Base-by-base conservation (phyloP, 37 sponge, comb jelly and placozoan genomes). In the Hexactinellida sp. region DNA sequence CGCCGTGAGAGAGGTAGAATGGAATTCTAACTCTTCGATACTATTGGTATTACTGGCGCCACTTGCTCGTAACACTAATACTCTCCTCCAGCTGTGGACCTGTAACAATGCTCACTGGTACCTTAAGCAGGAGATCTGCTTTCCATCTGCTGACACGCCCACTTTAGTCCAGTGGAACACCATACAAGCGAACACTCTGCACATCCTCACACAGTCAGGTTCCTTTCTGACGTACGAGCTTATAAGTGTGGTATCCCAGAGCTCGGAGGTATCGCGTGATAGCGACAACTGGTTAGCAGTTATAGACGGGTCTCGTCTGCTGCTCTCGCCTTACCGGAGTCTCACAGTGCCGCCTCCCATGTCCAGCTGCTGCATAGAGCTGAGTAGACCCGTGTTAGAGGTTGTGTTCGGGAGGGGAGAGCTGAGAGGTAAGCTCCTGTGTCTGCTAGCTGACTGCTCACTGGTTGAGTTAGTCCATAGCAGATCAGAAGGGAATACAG, bases 311-410 rank as follows among this genome's bases (percentile, higher is more conserved):
- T 54, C 90, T 92, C 38, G 37, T 63, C 36, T 89, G 54, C 87
- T 96, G 47, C 87, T 89, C 37, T 95, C 99, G 34, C 92, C 99
- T 36, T 96, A 93, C 82, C 87, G 91, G 0, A 36, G 54, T 36
- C 37, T 54, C 51, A 86, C 91, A 34, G 87, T 95, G 10, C 99
- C 99, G 83, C 99, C 99, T 25, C 99, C 99, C 16, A 94, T 99
- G 93, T 85, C 90, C 23, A 54, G 88, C 51, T 85, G 87, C 54
- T 30, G 37, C 0, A 38, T 94, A 52, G 9, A 1, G 3, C 76
- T 94, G 32, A 55, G 89, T 0, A 37, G 87, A 23, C 85, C 94
- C 30, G 84, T 86, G 19, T 25, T 30, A 5, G 52, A 83, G 38
- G 82, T 92, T n/a, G 39, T 89, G 0, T 92, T 92, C 87, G 86